These are phyloP conservation scores for Aurelia sp. DNA, from an alignment of 30 jellyfish, hydroid and myxozoan species.

Conservation along the genomic window DNA sequence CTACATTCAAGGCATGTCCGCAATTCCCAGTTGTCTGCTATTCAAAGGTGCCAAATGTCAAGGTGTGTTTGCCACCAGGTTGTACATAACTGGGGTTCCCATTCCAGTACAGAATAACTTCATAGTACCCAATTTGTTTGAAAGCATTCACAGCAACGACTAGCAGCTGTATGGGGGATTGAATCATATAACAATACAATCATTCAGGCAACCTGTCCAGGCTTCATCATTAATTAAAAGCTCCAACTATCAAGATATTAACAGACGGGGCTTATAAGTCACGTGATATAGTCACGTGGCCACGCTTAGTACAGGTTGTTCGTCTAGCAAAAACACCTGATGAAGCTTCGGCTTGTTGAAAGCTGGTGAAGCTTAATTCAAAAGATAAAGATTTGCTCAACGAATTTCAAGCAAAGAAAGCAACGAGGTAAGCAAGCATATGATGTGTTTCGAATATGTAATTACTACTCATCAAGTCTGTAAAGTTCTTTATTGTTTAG, in stretches of 20 bases:
- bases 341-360: constrained; percentile 27
- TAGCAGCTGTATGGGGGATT: constrained; percentile 20
- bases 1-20: too few species aligned
- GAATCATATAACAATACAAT: constrained; percentile 11
- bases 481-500: too few species aligned
- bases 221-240: constrained; percentile 44
- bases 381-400: not conserved
- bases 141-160: not conserved
- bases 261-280: constrained; percentile 29
- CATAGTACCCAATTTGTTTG: too few species aligned
- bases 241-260: constrained; percentile 7
- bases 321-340: constrained; percentile 19
- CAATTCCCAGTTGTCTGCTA: too few species aligned
- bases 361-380: constrained; percentile 14
- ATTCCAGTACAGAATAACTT: too few species aligned
- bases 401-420: not conserved
- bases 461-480: too few species aligned
- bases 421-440: too few species aligned
- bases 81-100: too few species aligned
- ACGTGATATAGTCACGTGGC: constrained; percentile 68
- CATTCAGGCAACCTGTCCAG: constrained; percentile 41
- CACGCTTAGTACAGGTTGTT: constrained; percentile 64
- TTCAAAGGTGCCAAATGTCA: too few species aligned
- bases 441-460: too few species aligned
- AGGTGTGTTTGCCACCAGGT: too few species aligned